Percentiles rank a stretch among this genome's conserved stretches.
Evolutionary conservation across 2,113 vertebrate genomes (phyloP).

Genomic region (Nyctibius bracteatus): DNA sequence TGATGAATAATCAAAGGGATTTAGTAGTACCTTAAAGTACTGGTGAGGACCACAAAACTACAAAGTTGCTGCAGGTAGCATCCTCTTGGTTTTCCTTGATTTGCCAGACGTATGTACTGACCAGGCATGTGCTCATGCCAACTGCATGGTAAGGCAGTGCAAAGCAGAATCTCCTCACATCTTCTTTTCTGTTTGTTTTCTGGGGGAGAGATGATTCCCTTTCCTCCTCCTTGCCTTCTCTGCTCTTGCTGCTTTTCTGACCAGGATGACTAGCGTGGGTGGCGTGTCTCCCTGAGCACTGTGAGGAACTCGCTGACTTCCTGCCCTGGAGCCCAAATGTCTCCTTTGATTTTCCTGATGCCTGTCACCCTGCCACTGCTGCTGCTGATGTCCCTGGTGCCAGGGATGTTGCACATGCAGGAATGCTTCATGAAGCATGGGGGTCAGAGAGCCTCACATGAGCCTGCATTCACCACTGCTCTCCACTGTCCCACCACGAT

Average conservation of each 20-base stretch:
- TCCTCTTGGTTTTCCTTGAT: background rate
- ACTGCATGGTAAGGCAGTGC: background rate
- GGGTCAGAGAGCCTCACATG: background rate
- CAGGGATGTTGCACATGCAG: background rate
- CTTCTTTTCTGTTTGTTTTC: background rate
- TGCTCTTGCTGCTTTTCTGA: background rate
- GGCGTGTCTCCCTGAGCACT: background rate
- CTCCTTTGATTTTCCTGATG: constrained; percentile 35
- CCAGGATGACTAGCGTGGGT: background rate
- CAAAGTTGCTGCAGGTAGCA: background rate
- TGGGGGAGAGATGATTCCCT: background rate
- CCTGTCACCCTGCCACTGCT: constrained; percentile 17
- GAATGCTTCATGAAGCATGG: background rate
- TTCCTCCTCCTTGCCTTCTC: background rate
- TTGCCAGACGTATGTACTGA: background rate
- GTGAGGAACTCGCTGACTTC: constrained; percentile 12
- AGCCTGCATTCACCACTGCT: background rate
- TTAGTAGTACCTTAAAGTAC: background rate
- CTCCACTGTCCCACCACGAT: background rate
- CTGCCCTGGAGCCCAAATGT: background rate
- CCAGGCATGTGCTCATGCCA: rapidly evolving
- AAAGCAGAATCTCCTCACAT: background rate
- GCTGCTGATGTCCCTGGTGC: background rate
- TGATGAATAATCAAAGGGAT: background rate
- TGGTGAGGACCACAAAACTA: background rate